phyloP scores from a whole-genome alignment of 2,888 invertebrate genomes.

The Polydrusus tereticollis region DNA sequence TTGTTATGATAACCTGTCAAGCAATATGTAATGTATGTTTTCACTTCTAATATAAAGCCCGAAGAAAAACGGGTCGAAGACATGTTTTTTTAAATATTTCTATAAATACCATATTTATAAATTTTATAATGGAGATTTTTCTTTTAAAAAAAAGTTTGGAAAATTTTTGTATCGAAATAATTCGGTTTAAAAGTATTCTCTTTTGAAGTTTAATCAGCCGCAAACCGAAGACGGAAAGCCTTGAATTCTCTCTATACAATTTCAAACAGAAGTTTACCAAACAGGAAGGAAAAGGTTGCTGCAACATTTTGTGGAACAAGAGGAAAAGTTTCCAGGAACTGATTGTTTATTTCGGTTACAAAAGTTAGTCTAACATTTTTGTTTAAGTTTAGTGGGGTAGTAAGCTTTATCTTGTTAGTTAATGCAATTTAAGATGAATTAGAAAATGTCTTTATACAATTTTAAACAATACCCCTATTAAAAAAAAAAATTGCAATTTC shows the following conservation, averaged over 20 bases:
- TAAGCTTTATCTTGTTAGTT: slow-evolving; percentile 3
- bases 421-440: slow-evolving; percentile 7
- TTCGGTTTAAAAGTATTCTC: not conserved
- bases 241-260: slow-evolving; percentile 12
- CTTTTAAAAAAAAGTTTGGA: no score
- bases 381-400: slow-evolving; percentile 26
- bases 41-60: no score
- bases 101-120: no score
- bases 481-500: no score
- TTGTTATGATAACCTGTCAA: no score
- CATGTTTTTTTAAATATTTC: no score
- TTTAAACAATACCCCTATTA: slow-evolving; percentile 3
- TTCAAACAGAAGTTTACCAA: slow-evolving; percentile 23
- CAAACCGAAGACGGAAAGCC: slow-evolving; percentile 6
- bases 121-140: no score
- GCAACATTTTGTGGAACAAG: slow-evolving; percentile 30
- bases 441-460: slow-evolving; percentile 3
- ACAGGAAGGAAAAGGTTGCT: slow-evolving; percentile 33
- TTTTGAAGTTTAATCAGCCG: slow-evolving; percentile 16
- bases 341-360: slow-evolving; percentile 33
- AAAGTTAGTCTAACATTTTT: slow-evolving; percentile 32
- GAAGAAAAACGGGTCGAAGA: no score
- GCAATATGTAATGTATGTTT: no score
- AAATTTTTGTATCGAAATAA: not conserved
- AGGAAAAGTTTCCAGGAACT: slow-evolving; percentile 27